Evolutionary conservation across 2,113 vertebrate genomes (phyloP).

Genomic region (Leptobrachium leishanense): DNA sequence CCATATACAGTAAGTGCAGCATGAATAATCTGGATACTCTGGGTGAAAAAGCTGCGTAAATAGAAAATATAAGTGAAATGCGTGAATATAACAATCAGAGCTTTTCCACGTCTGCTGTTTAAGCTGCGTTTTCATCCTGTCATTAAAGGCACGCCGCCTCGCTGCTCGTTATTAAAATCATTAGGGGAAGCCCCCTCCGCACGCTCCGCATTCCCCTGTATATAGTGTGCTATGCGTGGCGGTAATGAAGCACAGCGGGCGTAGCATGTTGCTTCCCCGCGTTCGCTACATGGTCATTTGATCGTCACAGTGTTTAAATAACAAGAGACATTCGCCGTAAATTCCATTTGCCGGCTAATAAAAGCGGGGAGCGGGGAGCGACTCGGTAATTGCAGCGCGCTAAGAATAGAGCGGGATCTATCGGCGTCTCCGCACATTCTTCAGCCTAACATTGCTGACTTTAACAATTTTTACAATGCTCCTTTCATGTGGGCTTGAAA

Average conservation of each 20-base stretch:
- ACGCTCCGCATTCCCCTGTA: too few species aligned
- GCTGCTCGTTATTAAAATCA: too few species aligned
- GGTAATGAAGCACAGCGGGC: not conserved
- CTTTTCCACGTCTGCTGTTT: too few species aligned
- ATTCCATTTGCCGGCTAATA: slow-evolving; percentile 12
- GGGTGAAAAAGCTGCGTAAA: too few species aligned
- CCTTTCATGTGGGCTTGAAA: slow-evolving; percentile 17
- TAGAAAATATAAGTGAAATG: too few species aligned
- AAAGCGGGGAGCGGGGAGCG: not conserved
- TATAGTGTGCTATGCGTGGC: too few species aligned
- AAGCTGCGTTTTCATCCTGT: too few species aligned
- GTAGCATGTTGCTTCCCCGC: not conserved
- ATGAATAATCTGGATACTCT: too few species aligned
- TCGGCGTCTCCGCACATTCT: slow-evolving; percentile 5
- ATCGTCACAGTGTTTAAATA: slow-evolving; percentile 10
- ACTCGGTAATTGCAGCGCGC: slow-evolving; percentile 18
- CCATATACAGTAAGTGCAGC: too few species aligned
- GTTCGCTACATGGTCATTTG: not conserved
- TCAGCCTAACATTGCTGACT: slow-evolving; percentile 20
- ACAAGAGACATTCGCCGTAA: slow-evolving; percentile 2
- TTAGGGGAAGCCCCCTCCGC: too few species aligned
- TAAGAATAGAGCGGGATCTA: slow-evolving; percentile 9
- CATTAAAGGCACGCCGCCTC: too few species aligned
- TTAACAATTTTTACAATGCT: slow-evolving; percentile 14
- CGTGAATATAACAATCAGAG: too few species aligned